Evolutionary conservation across 2,113 vertebrate species (phyloP).

Genomic region (Hippolais icterina): DNA sequence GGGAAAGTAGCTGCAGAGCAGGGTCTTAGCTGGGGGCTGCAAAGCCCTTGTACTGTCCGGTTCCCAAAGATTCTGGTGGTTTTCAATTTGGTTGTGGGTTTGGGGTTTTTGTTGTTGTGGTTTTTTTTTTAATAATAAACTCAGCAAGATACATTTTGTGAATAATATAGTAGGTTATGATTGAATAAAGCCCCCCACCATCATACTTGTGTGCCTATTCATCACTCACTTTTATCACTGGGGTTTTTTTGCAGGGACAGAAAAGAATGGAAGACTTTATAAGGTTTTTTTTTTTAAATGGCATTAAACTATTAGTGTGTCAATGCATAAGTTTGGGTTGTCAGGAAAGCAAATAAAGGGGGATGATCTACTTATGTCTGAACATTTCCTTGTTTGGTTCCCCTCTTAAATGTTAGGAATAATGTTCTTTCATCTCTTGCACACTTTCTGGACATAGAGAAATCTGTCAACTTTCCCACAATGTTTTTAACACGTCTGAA

Average conservation of each 20-base stretch:
- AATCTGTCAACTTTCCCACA: not conserved
- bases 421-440: not conserved
- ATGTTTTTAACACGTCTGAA: not conserved
- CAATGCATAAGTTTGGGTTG: accelerated
- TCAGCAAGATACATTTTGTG: not conserved
- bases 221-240: not conserved
- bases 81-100: not conserved
- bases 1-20: not conserved
- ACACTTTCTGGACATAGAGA: not conserved
- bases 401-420: not conserved
- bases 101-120: no score
- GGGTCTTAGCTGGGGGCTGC: not conserved
- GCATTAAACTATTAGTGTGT: not conserved
- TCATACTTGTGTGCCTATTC: not conserved
- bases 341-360: not conserved
- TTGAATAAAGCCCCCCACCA: accelerated
- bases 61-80: not conserved
- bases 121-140: not conserved
- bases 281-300: not conserved
- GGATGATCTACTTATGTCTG: not conserved
- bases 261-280: not conserved
- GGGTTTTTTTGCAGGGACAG: not conserved
- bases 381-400: not conserved
- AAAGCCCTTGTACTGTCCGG: not conserved
- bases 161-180: not conserved